Conservation (phyloP, 2,888 invertebrate genomes). For the Furcula furcula region DNA sequence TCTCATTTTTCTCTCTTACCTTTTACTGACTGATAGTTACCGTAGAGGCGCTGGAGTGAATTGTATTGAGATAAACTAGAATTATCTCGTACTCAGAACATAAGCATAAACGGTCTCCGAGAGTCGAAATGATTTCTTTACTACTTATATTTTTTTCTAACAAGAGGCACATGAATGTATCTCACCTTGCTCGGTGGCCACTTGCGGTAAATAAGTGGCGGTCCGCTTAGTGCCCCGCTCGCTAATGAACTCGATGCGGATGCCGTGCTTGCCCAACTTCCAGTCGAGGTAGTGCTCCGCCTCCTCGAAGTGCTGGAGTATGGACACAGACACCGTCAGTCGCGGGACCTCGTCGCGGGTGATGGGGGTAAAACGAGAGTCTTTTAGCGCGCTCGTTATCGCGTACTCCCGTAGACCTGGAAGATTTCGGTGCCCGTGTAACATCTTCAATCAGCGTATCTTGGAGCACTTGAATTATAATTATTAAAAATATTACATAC, state of each 20-base stretch:
- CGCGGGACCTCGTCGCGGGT: constrained; percentile 95
- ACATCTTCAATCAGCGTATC: no score
- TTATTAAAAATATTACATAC: no score
- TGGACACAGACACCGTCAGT: constrained; percentile 97
- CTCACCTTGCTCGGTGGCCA: constrained; percentile 97
- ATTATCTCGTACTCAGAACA: no score
- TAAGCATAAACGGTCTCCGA: no score
- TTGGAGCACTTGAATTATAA: no score
- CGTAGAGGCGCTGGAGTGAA: no score
- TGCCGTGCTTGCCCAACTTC: constrained; percentile 98
- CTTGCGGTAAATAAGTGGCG: constrained; percentile 99
- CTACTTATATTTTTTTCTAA: not conserved
- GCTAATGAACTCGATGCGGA: constrained; percentile 97
- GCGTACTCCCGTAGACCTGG: constrained; percentile 97
- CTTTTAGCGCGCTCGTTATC: constrained; percentile 98
- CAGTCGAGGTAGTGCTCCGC: constrained; percentile 97
- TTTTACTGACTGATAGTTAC: no score
- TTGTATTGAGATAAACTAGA: no score
- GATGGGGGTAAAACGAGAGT: constrained; percentile 98
- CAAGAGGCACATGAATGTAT: no score
- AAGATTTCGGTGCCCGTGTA: no score
- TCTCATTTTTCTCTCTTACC: no score
- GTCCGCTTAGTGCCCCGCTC: constrained; percentile 96
- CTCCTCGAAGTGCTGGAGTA: constrained; percentile 97
- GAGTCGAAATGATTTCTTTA: no score